Conservation (phyloP, 2,797 vertebrate species). For the Phataginus tetradactyla region DNA sequence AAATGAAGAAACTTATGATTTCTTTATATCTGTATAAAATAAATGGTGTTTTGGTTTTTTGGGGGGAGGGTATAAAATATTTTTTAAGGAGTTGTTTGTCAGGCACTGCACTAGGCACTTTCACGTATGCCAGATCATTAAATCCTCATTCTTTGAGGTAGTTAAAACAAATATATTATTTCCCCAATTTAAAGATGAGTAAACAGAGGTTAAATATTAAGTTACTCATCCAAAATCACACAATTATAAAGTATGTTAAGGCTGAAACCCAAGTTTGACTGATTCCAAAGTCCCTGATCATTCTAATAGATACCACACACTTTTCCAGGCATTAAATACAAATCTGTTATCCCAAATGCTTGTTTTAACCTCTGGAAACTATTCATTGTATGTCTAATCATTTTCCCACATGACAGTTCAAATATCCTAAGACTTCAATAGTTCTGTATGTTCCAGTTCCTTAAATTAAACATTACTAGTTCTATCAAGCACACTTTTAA, state of each 20-base stretch:
- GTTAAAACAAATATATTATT: neutral
- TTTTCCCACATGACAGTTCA: slow-evolving; percentile 4
- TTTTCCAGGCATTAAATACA: slow-evolving; percentile 1
- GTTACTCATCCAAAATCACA: slow-evolving; percentile 35
- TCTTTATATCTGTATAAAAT: slow-evolving; percentile 33
- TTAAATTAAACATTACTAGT: slow-evolving; percentile 6
- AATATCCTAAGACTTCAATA: neutral
- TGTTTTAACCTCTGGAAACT: slow-evolving; percentile 34
- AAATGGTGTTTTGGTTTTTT: neutral
- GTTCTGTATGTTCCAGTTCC: neutral
- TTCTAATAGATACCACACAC: neutral
- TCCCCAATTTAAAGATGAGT: slow-evolving; percentile 2
- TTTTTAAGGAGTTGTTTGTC: neutral
- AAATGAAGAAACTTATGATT: slow-evolving; percentile 15
- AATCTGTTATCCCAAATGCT: neutral
- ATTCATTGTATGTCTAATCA: neutral
- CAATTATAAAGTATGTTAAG: neutral
- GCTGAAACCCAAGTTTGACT: neutral
- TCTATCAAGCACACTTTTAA: slow-evolving; percentile 13
- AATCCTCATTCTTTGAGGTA: neutral
- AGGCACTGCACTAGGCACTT: slow-evolving; percentile 18
- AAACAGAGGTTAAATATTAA: slow-evolving; percentile 44
- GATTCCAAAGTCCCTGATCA: slow-evolving; percentile 8
- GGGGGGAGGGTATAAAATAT: too few relatives aligned
- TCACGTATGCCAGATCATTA: slow-evolving; percentile 12